Base-by-base conservation (phyloP, 2,888 invertebrate species). In the Pristionchus entomophagus region DNA sequence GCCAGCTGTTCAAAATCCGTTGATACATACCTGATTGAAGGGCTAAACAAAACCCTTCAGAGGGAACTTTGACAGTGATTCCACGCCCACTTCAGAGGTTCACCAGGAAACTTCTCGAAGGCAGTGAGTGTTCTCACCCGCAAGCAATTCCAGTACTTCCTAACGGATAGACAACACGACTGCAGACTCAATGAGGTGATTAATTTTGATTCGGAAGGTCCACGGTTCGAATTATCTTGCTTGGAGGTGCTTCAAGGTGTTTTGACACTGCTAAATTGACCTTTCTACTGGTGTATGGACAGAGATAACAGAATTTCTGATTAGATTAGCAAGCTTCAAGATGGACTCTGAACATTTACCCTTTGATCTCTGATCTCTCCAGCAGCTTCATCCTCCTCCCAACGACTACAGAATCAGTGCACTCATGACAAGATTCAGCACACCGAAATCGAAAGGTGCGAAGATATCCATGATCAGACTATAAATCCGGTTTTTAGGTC, bases 181-280 rank as follows among this genome's bases (percentile, higher is more conserved):
- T 98, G 98, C 19, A 96, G 99, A 45, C 95, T 99, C 89, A 99
- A 99, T 95, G 99, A 99, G 95, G 99, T 99, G 94, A 95, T n/a
- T n/a, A n/a, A n/a, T n/a, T n/a, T n/a, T n/a, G n/a, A n/a, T n/a
- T n/a, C n/a, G n/a, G n/a, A n/a, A n/a, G n/a, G n/a, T n/a, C n/a
- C n/a, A n/a, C n/a, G n/a, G n/a, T n/a, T n/a, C n/a, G n/a, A n/a
- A n/a, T n/a, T n/a, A n/a, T n/a, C n/a, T n/a, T n/a, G n/a, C n/a
- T n/a, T n/a, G n/a, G n/a, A n/a, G n/a, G n/a, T n/a, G n/a, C n/a
- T n/a, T n/a, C n/a, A n/a, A n/a, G n/a, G n/a, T n/a, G n/a, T n/a
- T n/a, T n/a, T n/a, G n/a, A n/a, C n/a, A n/a, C n/a, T n/a, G n/a
- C n/a, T n/a, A n/a, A n/a, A n/a, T n/a, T n/a, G n/a, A n/a, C n/a